Base-by-base conservation (phyloP, 2,888 invertebrate species). In the Drosophila atroscutellata region DNA sequence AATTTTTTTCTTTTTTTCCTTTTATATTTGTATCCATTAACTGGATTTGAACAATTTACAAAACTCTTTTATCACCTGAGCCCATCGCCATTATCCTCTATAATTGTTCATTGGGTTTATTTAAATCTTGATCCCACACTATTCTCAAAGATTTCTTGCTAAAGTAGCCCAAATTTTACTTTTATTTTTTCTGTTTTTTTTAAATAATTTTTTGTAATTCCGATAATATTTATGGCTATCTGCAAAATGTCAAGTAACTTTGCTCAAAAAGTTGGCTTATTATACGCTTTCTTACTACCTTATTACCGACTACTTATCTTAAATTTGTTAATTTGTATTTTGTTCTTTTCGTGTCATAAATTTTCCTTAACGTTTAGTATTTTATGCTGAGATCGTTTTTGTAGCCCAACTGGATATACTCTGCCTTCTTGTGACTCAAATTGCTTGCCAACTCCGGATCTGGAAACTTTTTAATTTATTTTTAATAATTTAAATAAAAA, bases 291-390 rank as follows among this genome's bases (percentile, higher is more conserved):
- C 18, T 24, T 42, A 2, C 4, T 42, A 30, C n/a, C 28, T 36
- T 30, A 30, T 30, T 30, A 30, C 30, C 30, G 2, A 45, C 8
- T 11, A 20, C 15, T 56, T 55, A 34, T 62, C 39, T 26, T 3
- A 34, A 26, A 34, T 18, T 47, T 26, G 13, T 15, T 62, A 36
- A 59, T 50, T 51, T 26, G 8, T 13, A 34, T 36, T 36, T 59
- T 28, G 52, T 20, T 28, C 59, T 28, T 59, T 36, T 50, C n/a
- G 32, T 58, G 26, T 36, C 15, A 58, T 49, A 34, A 26, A 34
- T 47, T 32, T 45, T 7, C 18, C 18, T 42, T 28, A 45, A 28
- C 15, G 3, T 18, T 36, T 49, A 1, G 26, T 47, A 20, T 0
- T 0, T 9, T n/a, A 13, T 51, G 30, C 37, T n/a, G 15, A 15